Percentiles rank a stretch among this genome's conserved stretches.
Conservation (phyloP, 2,888 invertebrate species). For the Spisula solida region DNA sequence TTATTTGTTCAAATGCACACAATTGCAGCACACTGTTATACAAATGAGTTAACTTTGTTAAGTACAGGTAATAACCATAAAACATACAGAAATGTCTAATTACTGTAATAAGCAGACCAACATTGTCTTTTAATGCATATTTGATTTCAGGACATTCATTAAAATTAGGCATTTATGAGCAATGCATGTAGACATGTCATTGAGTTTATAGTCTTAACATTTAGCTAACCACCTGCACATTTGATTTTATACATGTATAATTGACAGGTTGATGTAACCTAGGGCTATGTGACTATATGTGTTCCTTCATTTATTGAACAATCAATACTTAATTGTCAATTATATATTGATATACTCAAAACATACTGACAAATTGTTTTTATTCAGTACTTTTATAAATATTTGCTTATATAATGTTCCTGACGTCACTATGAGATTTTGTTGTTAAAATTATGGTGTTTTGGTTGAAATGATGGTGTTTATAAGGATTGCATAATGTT, state of each 20-base stretch:
- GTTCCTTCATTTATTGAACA: conserved; percentile 6
- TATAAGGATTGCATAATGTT: conserved; percentile 8
- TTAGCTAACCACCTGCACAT: conserved; percentile 1
- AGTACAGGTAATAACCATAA: too few species aligned
- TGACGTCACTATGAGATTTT: not conserved
- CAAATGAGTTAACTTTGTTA: too few species aligned
- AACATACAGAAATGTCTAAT: not conserved
- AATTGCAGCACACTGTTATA: too few species aligned
- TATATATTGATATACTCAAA: not conserved
- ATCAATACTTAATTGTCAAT: conserved; percentile 11
- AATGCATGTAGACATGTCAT: conserved; percentile 6
- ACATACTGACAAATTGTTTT: conserved; percentile 1
- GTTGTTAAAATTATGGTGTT: too few species aligned
- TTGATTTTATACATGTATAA: not conserved
- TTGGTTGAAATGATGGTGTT: conserved; percentile 32
- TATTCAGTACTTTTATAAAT: not conserved
- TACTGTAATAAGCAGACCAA: not conserved
- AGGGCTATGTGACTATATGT: conserved; percentile 13
- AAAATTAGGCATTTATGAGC: not conserved
- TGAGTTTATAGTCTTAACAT: not conserved
- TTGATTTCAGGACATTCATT: not conserved
- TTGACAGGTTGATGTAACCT: conserved; percentile 3
- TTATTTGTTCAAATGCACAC: too few species aligned
- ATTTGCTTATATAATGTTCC: not conserved
- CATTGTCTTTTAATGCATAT: conserved; percentile 4